Evolutionary conservation across 1,140 invertebrate species (phyloP).

Genomic region (Physella acuta): DNA sequence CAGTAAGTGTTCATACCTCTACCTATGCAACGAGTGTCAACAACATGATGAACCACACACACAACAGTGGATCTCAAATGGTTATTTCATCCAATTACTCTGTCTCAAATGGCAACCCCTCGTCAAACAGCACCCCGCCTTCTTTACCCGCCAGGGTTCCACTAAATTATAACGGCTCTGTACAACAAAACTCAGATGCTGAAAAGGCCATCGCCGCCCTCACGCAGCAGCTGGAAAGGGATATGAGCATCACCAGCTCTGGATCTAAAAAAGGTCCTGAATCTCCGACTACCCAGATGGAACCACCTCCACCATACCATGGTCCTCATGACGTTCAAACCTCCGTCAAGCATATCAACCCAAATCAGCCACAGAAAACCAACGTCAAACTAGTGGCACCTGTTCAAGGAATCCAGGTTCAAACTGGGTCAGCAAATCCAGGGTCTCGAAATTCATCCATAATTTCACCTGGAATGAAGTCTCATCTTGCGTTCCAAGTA

Average conservation of each 20-base stretch:
- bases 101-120: neutral
- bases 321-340: slow-evolving; percentile 55
- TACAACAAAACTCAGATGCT: slow-evolving; percentile 52
- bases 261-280: slow-evolving; percentile 33
- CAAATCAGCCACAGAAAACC: slow-evolving; percentile 22
- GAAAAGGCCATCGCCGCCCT: slow-evolving; percentile 60
- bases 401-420: slow-evolving; percentile 33
- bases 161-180: slow-evolving; percentile 79
- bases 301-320: slow-evolving; percentile 57
- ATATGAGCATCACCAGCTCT: slow-evolving; percentile 42
- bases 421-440: neutral
- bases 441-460: slow-evolving; percentile 16
- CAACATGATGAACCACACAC: slow-evolving; percentile 10
- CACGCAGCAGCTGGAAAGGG: slow-evolving; percentile 59
- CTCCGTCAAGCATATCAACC: slow-evolving; percentile 29
- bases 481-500: slow-evolving; percentile 85
- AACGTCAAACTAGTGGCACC: slow-evolving; percentile 33
- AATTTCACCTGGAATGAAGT: slow-evolving; percentile 26
- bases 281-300: slow-evolving; percentile 23
- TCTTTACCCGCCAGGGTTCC: slow-evolving; percentile 48
- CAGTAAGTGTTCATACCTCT: slow-evolving; percentile 21
- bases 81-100: neutral
- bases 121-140: slow-evolving; percentile 30
- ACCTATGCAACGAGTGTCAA: neutral
- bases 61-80: slow-evolving; percentile 20